Evolutionary conservation across 2,113 vertebrate genomes (phyloP).

Genomic region (Tragelaphus buxtoni): DNA sequence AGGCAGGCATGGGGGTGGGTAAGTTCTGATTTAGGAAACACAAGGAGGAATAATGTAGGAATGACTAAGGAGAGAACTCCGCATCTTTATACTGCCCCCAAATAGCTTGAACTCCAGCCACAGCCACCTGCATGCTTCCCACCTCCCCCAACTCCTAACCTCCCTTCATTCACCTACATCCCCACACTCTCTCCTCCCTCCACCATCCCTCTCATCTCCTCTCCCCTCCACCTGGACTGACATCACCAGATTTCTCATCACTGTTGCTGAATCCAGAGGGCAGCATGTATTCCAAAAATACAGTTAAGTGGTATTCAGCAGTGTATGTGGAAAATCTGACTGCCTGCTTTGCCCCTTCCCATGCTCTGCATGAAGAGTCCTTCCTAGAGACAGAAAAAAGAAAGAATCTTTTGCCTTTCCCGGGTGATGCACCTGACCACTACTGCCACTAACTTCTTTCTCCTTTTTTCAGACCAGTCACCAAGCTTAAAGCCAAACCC

Average conservation of each 20-base stretch:
- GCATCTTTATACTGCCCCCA: not conserved
- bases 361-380: not conserved
- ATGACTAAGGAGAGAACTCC: not conserved
- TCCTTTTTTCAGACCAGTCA: constrained; percentile 90
- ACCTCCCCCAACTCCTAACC: no score
- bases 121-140: not conserved
- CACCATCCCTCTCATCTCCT: not conserved
- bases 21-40: not conserved
- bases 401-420: not conserved
- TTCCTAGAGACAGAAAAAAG: not conserved
- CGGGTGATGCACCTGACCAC: not conserved
- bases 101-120: not conserved
- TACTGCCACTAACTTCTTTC: constrained; percentile 58
- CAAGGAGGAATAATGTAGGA: not conserved
- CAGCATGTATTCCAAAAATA: not conserved
- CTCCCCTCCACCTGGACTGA: not conserved
- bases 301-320: not conserved
- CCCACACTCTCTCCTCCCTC: not conserved
- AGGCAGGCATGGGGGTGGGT: not conserved
- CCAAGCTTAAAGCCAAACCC: constrained; percentile 87
- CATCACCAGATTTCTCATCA: not conserved
- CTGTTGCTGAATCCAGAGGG: not conserved
- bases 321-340: not conserved
- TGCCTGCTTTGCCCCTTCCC: not conserved
- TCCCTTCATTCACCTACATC: not conserved